Evolutionary conservation across 2,113 vertebrate species (phyloP).

Genomic region (Balaeniceps rex): DNA sequence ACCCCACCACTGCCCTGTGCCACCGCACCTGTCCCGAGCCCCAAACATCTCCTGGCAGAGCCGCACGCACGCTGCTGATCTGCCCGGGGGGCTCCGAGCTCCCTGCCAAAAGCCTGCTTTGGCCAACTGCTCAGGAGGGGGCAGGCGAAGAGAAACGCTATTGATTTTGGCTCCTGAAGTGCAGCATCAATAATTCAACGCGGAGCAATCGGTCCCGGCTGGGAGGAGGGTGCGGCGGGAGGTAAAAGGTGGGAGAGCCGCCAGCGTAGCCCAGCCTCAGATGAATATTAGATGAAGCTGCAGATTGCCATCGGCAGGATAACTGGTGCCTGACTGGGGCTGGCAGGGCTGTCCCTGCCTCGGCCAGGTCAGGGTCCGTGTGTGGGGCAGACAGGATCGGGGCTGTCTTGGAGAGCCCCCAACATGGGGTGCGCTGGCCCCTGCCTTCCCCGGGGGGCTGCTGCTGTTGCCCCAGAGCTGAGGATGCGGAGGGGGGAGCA

Average conservation of each 20-base stretch:
- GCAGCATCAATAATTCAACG: conserved; percentile 56
- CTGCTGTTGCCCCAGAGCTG: not conserved
- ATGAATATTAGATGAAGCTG: conserved; percentile 44
- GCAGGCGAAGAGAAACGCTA: not conserved
- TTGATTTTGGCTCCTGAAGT: conserved; percentile 50
- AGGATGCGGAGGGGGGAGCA: not conserved
- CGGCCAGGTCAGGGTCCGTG: accelerated
- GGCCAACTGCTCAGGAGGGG: not conserved
- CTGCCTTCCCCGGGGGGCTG: not conserved
- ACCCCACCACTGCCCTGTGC: not conserved
- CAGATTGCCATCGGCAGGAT: not conserved
- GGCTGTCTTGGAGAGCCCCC: not conserved
- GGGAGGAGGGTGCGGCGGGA: conserved; percentile 3
- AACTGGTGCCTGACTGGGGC: not conserved
- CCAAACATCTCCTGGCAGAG: not conserved
- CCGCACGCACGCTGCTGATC: accelerated
- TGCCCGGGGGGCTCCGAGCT: not conserved
- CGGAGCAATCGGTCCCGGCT: not conserved
- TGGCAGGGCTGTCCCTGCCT: not conserved
- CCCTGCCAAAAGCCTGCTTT: not conserved
- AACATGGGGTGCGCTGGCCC: accelerated
- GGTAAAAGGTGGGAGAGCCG: conserved; percentile 8
- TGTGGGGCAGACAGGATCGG: not conserved
- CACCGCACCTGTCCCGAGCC: not conserved
- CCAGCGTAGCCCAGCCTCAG: not conserved